Evolutionary conservation across 2,797 vertebrate species (phyloP), one percentile per base, ranked within the genome.

Genomic region (Prionace glauca): DNA sequence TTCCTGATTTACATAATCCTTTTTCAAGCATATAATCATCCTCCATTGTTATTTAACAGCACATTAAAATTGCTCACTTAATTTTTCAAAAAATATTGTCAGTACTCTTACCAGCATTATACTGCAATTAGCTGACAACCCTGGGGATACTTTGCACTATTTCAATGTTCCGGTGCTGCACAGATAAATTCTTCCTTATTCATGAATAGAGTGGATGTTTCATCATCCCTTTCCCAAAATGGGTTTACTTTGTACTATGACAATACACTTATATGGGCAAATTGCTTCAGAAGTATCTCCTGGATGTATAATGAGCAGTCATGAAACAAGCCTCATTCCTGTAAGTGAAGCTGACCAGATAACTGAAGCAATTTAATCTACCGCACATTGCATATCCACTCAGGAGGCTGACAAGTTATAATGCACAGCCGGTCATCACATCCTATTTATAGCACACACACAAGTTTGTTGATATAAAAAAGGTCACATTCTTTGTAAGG

Each of bases 301-400:
- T 65, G 50, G 86, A 56, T 67, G 62, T 92, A 18, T 24, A 69
- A 72, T 45, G 36, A 45, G 36, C 36, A 14, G 88, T 94, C 71
- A 94, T 72, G 67, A 72, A n/a, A 71, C 45, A 94, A 11, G n/a
- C 50, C 67, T 94, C 24, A 94, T 72, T 91, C 93, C 69, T 74
- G 0, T 29, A 93, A 72, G 93, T 94, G 41, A 72, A 29, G 71
- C 26, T 72, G 36, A 72, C 24, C 36, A 72, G 67, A 50, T 94
- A 94, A 94, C 26, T 91, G 29, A 62, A 90, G 29, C 26, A 72
- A 45, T 94, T 71, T 94, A 94, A 94, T 94, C 91, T 71, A 18
- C 12, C 29, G 62, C 41, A 94, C 65, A 50, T 93, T 69, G 67
- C 45, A 45, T 94, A 56, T 50, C 41, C 41, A 71, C 24, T 94